Conservation (phyloP, 2,888 invertebrate genomes). For the Tribolium freemani region DNA sequence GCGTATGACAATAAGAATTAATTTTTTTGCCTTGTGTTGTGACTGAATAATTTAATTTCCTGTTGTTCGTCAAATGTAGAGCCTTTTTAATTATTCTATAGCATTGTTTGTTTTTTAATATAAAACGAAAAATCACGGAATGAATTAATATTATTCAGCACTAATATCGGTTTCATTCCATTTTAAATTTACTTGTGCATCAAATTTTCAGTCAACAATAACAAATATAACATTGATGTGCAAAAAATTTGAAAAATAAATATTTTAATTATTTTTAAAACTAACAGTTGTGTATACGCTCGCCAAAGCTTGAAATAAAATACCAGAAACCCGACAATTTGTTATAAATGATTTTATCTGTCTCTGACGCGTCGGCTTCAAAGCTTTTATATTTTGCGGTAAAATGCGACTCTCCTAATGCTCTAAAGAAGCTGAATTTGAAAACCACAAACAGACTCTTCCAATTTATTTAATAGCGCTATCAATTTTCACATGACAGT, state of each 20-base stretch:
- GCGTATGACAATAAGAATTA: not conserved
- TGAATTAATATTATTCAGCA: too few relatives aligned
- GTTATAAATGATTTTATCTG: not conserved
- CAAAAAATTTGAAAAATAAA: not conserved
- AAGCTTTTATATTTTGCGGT: not conserved
- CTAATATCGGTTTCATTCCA: too few relatives aligned
- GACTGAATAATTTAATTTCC: not conserved
- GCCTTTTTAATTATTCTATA: not conserved
- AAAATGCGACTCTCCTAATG: not conserved
- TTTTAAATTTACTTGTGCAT: too few relatives aligned
- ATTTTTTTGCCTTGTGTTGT: not conserved
- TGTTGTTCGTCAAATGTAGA: not conserved
- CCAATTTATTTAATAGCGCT: slow-evolving; percentile 22
- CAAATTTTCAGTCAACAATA: too few relatives aligned
- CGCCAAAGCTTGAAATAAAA: not conserved
- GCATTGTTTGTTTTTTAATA: too few relatives aligned
- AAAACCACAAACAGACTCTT: slow-evolving; percentile 4
- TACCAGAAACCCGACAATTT: not conserved
- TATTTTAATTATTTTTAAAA: not conserved
- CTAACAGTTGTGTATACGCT: not conserved
- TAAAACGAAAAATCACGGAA: too few relatives aligned
- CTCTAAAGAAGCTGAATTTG: not conserved
- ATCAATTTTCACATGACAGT: slow-evolving; percentile 18
- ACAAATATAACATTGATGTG: too few relatives aligned
- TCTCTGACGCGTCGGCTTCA: not conserved